These are phyloP conservation scores for Pangasius larnaudii DNA, from an alignment of 2,797 vertebrate species.

Conservation along the genomic window DNA sequence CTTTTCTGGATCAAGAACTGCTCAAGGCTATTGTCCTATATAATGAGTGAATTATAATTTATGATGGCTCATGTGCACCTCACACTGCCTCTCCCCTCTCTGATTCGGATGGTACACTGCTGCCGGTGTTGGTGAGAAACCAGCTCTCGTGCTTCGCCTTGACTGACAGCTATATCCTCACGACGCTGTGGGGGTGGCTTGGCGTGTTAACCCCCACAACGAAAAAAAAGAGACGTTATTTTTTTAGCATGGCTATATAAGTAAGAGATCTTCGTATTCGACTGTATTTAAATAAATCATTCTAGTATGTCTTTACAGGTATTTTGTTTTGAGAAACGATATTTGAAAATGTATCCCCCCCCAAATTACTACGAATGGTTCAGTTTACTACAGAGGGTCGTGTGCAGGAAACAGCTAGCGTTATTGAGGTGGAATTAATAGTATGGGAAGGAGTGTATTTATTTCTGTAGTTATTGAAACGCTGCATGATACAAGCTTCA, in stretches of 20 bases:
- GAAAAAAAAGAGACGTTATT: background rate
- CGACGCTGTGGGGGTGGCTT: background rate
- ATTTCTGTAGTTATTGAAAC: background rate
- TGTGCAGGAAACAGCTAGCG: background rate
- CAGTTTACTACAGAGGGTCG: conserved; percentile 40
- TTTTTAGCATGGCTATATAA: background rate
- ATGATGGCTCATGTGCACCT: background rate
- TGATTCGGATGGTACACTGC: background rate
- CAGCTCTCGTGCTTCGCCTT: background rate
- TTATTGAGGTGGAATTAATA: background rate
- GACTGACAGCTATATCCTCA: background rate
- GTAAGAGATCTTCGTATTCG: background rate
- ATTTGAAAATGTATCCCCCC: background rate
- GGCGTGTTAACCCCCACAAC: accelerated
- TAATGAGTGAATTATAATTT: too few relatives aligned
- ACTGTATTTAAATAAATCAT: too few relatives aligned
- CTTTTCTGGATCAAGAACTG: conserved; percentile 18
- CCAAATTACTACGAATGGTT: conserved; percentile 41
- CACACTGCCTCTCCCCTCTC: background rate
- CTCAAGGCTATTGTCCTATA: background rate
- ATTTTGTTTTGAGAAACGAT: background rate
- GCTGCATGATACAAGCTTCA: background rate
- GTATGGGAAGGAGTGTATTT: background rate
- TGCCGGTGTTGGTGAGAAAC: conserved; percentile 4
- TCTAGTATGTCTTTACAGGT: background rate